Conservation (phyloP, 2,797 vertebrate genomes). For the Rhyacichthys aspro region DNA sequence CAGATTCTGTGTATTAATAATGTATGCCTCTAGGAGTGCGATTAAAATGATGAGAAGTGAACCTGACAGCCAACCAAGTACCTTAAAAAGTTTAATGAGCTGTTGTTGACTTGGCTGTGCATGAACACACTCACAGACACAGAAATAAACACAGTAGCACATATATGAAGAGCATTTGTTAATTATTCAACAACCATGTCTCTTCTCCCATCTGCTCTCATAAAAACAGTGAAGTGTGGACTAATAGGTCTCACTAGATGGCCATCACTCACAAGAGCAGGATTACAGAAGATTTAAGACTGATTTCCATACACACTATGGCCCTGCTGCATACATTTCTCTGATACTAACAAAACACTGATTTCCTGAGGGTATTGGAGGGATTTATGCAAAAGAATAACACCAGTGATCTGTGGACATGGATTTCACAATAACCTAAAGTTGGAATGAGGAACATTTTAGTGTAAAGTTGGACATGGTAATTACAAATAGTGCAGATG, state of each 20-base stretch:
- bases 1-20: conserved; percentile 14
- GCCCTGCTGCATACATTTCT: conserved; percentile 11
- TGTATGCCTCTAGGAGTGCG: conserved; percentile 15
- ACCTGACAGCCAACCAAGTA: conserved; percentile 29
- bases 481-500: too few relatives aligned
- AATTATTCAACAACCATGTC: conserved; percentile 44
- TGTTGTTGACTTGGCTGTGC: conserved; percentile 29
- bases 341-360: conserved; percentile 15
- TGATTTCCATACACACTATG: conserved; percentile 45
- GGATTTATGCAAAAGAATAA: conserved; percentile 15
- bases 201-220: conserved; percentile 44
- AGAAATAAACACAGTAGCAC: conserved; percentile 11
- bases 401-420: not conserved
- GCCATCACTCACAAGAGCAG: conserved; percentile 49
- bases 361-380: conserved; percentile 9
- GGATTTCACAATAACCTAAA: conserved; percentile 1
- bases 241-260: conserved; percentile 25
- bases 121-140: conserved; percentile 13
- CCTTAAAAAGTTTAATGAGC: conserved; percentile 41
- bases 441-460: not conserved
- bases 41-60: conserved; percentile 36
- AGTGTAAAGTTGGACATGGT: too few relatives aligned
- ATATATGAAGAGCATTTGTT: conserved; percentile 6
- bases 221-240: conserved; percentile 36
- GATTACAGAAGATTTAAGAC: conserved; percentile 53